Percentiles rank a stretch among this genome's conserved stretches.
Conservation (phyloP, 1,140 invertebrate species). For the Trypoxylus dichotomus region DNA sequence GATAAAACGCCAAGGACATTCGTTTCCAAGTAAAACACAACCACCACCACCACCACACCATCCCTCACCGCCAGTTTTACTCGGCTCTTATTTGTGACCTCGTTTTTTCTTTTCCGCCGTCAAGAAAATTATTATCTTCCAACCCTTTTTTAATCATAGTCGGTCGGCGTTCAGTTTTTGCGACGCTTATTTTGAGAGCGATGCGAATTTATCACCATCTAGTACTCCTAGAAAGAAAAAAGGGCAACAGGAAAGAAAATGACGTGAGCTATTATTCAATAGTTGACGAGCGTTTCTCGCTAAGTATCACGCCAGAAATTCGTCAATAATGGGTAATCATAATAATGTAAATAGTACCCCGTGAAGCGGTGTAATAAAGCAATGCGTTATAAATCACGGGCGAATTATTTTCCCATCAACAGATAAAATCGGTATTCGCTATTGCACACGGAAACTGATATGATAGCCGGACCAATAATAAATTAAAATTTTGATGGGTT, state of each 20-base stretch:
- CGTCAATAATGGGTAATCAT: not conserved
- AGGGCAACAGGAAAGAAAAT: not conserved
- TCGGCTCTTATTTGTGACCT: constrained; percentile 12
- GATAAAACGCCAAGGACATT: constrained; percentile 38
- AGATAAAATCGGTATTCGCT: constrained; percentile 14
- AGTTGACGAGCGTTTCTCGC: not conserved
- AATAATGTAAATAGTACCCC: constrained; percentile 1
- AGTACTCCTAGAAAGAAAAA: not conserved
- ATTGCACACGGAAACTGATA: not conserved
- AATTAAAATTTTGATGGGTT: not conserved
- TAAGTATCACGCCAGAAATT: not conserved
- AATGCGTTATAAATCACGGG: not conserved
- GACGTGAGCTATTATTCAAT: not conserved
- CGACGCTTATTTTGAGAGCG: not conserved
- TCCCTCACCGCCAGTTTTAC: not conserved
- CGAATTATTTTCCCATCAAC: not conserved
- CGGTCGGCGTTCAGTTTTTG: not conserved
- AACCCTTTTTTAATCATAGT: constrained; percentile 15
- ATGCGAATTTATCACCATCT: not conserved
- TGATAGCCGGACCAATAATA: not conserved
- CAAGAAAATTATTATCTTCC: constrained; percentile 18
- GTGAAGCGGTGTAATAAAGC: not conserved
- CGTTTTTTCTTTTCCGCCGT: not conserved
- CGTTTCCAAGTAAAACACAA: not conserved
- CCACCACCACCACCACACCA: not conserved